These are phyloP conservation scores for Troides helena DNA, from an alignment of 2,888 invertebrate species.

Conservation along the genomic window DNA sequence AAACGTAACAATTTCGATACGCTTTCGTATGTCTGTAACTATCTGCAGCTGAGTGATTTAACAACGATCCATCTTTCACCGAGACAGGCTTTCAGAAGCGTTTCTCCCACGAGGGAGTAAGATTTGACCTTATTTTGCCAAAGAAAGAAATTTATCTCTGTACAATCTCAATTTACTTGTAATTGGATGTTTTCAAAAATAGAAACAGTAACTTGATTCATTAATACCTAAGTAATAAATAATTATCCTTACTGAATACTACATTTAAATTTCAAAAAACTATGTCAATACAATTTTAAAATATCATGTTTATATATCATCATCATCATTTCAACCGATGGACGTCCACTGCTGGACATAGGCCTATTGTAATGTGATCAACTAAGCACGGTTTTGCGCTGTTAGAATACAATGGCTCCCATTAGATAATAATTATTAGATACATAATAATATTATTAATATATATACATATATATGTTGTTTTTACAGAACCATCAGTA, in stretches of 20 bases:
- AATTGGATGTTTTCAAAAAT: neutral
- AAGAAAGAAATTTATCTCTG: constrained; percentile 14
- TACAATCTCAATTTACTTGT: constrained; percentile 1
- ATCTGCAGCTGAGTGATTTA: constrained; percentile 29
- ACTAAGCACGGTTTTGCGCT: no score
- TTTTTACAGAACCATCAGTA: no score
- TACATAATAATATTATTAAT: no score
- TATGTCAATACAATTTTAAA: no score
- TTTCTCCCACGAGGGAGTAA: constrained; percentile 18
- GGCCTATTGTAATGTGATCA: no score
- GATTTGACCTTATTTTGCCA: constrained; percentile 23
- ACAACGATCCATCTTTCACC: constrained; percentile 29
- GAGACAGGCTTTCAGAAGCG: constrained; percentile 31
- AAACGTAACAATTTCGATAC: constrained; percentile 12
- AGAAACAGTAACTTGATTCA: neutral
- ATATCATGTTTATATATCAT: no score
- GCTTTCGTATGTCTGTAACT: constrained; percentile 26
- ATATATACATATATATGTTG: no score
- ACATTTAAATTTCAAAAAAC: no score
- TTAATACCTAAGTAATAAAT: neutral
- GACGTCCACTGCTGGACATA: no score
- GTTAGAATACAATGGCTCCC: no score
- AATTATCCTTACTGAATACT: neutral
- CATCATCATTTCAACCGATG: no score
- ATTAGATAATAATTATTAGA: no score